Evolutionary conservation across 2,888 invertebrate species (phyloP), one percentile per base, ranked within the genome.

Genomic region (Drosophila lacicola): DNA sequence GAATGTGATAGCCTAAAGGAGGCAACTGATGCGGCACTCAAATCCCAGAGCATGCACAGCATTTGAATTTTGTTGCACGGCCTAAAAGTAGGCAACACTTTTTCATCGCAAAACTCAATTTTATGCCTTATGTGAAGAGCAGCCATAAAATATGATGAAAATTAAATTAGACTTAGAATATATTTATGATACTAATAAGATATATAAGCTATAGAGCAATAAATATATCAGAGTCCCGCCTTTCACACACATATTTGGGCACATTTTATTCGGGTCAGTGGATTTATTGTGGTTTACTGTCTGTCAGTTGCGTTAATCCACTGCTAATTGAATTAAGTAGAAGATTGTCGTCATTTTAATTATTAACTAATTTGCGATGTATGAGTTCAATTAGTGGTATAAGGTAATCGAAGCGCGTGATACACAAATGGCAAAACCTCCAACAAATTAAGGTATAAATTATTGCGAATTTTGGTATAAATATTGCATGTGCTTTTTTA

Each of bases 241-340:
- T 51, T 56, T 66, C 17, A 17, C 49, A 17, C 49, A 63, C 56
- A 19, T 49, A 29, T 56, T 42, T 14, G 46, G n/a, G 51, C 47
- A 53, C 4, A 44, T 56, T 37, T 36, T 41, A 45, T 42, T 57
- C 49, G 54, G 55, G 36, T 64, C 50, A 54, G n/a, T 29, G 14
- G 14, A 13, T 34, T 37, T 8, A 29, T 29, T 47, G 29, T 41
- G 13, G 19, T 19, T 44, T 58, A 44, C 25, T 19, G 17, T 41
- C 41, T 17, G 64, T 50, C 9, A 39, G 19, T 29, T 17, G 41
- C 41, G 41, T 55, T 78, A 78, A 69, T 65, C 13, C 21, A 44
- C 45, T 42, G 74, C 54, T 85, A 81, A 81, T 82, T 65, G 8
- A 76, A 80, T 76, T 70, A 80, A 49, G 39, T 13, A 45, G 11